Conservation (phyloP, 2,888 invertebrate species). For the Aleiodes alternator region DNA sequence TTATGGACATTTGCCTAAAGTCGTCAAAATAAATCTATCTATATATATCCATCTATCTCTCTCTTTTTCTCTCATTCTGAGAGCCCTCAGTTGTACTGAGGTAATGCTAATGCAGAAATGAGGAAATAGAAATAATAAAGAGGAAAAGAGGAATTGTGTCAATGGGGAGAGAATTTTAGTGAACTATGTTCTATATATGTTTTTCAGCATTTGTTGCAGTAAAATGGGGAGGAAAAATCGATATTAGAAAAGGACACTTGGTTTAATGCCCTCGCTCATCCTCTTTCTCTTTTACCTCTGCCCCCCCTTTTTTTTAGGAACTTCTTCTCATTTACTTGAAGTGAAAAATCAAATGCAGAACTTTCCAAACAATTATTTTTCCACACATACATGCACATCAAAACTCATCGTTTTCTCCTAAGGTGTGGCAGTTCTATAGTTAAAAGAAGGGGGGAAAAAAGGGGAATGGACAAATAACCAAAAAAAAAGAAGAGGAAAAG, state of each 20-base stretch:
- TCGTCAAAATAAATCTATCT: no score
- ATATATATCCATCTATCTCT: neutral
- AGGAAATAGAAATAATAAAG: neutral
- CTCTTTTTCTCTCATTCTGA: no score
- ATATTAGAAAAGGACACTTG: conserved; percentile 20
- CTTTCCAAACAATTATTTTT: no score
- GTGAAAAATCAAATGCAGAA: no score
- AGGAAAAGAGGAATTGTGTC: conserved; percentile 18
- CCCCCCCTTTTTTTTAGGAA: no score
- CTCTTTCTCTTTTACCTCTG: no score
- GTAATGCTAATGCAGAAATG: no score
- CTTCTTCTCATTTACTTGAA: no score
- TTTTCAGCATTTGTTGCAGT: neutral
- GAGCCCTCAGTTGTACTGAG: no score
- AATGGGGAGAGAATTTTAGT: conserved; percentile 5
- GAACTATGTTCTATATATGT: neutral
- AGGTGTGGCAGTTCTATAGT: conserved; percentile 39
- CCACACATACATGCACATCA: no score
- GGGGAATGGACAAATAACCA: neutral
- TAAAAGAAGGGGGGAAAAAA: neutral
- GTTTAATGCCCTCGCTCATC: neutral
- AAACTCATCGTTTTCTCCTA: neutral
- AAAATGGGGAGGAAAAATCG: conserved; percentile 4
- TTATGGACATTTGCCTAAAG: no score
- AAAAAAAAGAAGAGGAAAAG: no score